Evolutionary conservation across 2,888 invertebrate species (phyloP).

Genomic region (Protonemura montana): DNA sequence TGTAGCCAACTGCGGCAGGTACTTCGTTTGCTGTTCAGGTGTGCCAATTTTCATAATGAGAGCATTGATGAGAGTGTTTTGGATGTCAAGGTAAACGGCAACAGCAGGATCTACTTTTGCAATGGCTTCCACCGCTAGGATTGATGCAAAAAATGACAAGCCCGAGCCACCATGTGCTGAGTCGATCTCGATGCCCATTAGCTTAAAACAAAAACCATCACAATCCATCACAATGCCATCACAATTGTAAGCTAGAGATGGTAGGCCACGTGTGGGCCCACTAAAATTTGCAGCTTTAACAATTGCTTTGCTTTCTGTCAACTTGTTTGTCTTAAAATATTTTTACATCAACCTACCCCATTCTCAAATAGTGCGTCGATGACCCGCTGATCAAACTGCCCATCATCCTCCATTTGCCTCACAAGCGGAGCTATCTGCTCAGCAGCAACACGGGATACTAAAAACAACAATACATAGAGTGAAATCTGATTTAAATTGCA

Average conservation of each 20-base stretch:
- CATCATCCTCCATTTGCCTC: constrained; percentile 90
- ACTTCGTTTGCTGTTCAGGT: constrained; percentile 89
- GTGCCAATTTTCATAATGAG: constrained; percentile 84
- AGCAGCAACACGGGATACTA: constrained; percentile 86
- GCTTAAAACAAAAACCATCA: constrained; percentile 63
- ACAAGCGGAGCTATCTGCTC: constrained; percentile 91
- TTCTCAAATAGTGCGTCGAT: constrained; percentile 87
- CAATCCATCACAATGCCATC: too few relatives aligned
- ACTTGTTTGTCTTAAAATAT: too few relatives aligned
- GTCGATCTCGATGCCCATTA: constrained; percentile 92
- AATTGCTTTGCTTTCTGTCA: too few relatives aligned
- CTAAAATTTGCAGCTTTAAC: too few relatives aligned
- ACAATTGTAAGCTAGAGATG: too few relatives aligned
- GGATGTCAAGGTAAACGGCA: constrained; percentile 89
- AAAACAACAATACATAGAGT: too few relatives aligned
- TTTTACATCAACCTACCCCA: constrained; percentile 64
- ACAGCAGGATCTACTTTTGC: constrained; percentile 92
- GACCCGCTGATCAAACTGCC: constrained; percentile 79
- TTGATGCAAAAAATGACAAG: constrained; percentile 87
- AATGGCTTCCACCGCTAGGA: constrained; percentile 90
- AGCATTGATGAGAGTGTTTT: constrained; percentile 92
- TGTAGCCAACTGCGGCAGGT: constrained; percentile 82
- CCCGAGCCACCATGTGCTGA: constrained; percentile 89
- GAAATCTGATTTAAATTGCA: too few relatives aligned
- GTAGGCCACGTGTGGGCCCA: too few relatives aligned